Base-by-base conservation (phyloP, 1,140 invertebrate species). In the Papilio helenus region DNA sequence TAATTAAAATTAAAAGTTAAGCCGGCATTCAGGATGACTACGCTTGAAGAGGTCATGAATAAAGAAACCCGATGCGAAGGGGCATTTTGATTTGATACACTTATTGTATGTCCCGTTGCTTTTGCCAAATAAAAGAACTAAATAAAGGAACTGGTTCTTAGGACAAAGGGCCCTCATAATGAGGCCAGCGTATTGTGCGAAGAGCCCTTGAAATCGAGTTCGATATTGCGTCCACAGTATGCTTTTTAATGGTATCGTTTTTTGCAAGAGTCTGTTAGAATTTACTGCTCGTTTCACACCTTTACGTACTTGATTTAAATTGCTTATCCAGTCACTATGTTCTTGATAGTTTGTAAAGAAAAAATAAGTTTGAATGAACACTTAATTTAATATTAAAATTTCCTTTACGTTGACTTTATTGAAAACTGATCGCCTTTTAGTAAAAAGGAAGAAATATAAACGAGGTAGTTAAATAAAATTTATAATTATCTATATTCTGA, bases 111-210 rank as follows among this genome's bases (percentile, higher is more conserved):
- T 91, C 90, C 90, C 90, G 87, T 92, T 90, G 90, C 89, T 90
- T 89, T 88, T 82, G 81, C 82, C 77, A 88, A 89, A 89, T 89
- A 88, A 90, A 89, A 88, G 85, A 88, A 86, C 82, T 84, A 87
- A 89, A 92, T 88, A 91, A 92, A 91, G 87, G 90, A 92, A 94
- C 93, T 90, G 90, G 93, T 94, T 91, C 87, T 93, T 88, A 93
- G 92, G 91, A 94, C 91, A 94, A 94, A 93, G 89, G 88, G 76
- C 91, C 91, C 92, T 93, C 87, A 93, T 94, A 93, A 94, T 94
- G 91, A 94, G 90, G 86, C 91, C 85, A 89, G 87, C 87, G 91
- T 90, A 93, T 93, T 94, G 91, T 89, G 82, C 85, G 81, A 90
- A 93, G 92, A 80, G 88, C 92, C 87, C 92, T 92, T 84, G 86